phyloP scores from a whole-genome alignment of 2,797 vertebrate species.

The Pangasius sanitwongsei region DNA sequence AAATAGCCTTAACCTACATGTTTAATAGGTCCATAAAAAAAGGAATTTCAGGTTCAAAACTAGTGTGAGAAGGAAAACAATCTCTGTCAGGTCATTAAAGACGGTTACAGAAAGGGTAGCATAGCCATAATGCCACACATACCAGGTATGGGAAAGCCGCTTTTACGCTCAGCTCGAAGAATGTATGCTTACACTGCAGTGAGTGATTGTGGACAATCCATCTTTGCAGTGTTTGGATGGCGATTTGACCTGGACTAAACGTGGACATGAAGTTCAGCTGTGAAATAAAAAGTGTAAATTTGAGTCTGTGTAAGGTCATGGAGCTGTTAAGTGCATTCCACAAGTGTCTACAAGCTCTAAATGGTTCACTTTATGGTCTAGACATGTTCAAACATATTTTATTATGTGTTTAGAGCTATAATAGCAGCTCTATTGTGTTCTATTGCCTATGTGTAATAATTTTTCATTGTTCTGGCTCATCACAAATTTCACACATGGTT shows the following conservation, averaged over 20 bases:
- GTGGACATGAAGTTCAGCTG: not conserved
- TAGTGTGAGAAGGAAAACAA: constrained; percentile 1
- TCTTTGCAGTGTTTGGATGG: constrained; percentile 39
- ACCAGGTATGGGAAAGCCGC: constrained; percentile 17
- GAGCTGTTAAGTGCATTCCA: constrained; percentile 20
- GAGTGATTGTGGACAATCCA: constrained; percentile 36
- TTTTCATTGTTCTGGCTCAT: constrained; percentile 6
- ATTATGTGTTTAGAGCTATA: not conserved
- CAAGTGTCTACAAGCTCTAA: not conserved
- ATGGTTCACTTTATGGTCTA: not conserved
- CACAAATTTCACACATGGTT: constrained; percentile 1
- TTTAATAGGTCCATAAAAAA: constrained; percentile 2
- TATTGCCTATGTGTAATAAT: not conserved
- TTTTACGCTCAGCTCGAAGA: constrained; percentile 5
- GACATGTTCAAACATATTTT: not conserved
- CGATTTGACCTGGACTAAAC: constrained; percentile 23
- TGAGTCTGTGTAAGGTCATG: not conserved
- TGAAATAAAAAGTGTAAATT: constrained; percentile 11
- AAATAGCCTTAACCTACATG: not conserved
- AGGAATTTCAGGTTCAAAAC: constrained; percentile 1
- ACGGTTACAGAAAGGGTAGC: constrained; percentile 7
- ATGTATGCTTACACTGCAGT: constrained; percentile 15
- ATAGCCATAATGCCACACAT: constrained; percentile 20
- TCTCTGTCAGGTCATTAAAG: constrained; percentile 30
- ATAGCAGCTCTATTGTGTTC: not conserved